Base-by-base conservation (phyloP, 2,888 invertebrate genomes). In the Catocala fraxini region DNA sequence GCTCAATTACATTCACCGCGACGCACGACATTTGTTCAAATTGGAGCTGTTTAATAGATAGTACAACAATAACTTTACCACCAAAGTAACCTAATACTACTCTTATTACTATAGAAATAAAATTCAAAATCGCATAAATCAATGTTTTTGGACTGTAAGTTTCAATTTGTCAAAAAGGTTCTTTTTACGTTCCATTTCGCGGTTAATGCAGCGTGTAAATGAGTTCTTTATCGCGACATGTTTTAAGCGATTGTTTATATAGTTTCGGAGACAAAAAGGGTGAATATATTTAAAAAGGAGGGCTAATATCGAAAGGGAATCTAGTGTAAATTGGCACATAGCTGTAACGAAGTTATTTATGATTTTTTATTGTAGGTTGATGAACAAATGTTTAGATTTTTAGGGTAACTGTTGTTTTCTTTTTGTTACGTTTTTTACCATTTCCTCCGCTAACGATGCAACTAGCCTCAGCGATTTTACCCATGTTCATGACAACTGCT, bases 151-250 rank as follows among this genome's bases (percentile, higher is more conserved):
- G 57, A 46, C 7, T 33, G 70, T 57, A 69, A 66, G 71, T 65
- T 60, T 70, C 68, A 71, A 53, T 65, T 82, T 75, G 82, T 80
- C 70, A 63, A 76, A 77, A 77, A 82, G 80, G 82, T 83, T 83
- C 84, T 88, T 89, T 91, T 89, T 87, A 83, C 89, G 87, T 88
- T 81, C 85, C 88, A 91, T 93, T 93, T 89, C 88, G 89, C 83
- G 88, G 89, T 88, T 93, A 93, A 93, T 88, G 87, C 83, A 79
- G 83, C 93, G 93, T 92, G 87, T 91, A 93, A 94, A 94, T 93
- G 89, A 91, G 92, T 93, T 91, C 92, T 93, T 93, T 94, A 92
- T 91, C 89, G 84, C 75, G 79, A 83, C 85, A 84, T 86, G 88
- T 89, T 91, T 91, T 88, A 87, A 89, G 84, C 83, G 84, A 79